These are phyloP conservation scores for Clostera curtula DNA, from an alignment of 2,888 invertebrate genomes.

Conservation along the genomic window DNA sequence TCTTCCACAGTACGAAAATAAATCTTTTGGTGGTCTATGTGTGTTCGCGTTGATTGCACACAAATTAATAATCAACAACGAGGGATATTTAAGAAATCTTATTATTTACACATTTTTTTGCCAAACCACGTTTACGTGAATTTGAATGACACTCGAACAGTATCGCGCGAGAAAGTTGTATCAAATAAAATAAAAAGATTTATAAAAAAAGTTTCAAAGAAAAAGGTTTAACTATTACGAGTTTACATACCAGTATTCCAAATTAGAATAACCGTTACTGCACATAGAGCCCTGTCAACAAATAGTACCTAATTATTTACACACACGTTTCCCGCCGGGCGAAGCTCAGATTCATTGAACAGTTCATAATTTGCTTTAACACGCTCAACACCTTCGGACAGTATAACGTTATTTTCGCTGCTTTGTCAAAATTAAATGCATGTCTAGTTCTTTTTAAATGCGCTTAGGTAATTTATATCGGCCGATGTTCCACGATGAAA, in stretches of 20 bases:
- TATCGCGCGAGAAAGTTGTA: too few relatives aligned
- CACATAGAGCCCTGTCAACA: slow-evolving; percentile 33
- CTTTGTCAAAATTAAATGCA: slow-evolving; percentile 1
- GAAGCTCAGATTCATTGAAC: slow-evolving; percentile 25
- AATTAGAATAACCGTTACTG: slow-evolving; percentile 7
- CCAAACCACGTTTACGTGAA: too few relatives aligned
- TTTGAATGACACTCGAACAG: too few relatives aligned
- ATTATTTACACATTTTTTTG: too few relatives aligned
- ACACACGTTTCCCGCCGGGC: slow-evolving; percentile 30
- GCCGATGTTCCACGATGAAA: slow-evolving; percentile 34
- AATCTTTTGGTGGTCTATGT: too few relatives aligned
- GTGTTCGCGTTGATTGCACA: too few relatives aligned
- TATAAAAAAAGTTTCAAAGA: too few relatives aligned
- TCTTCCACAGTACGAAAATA: too few relatives aligned
- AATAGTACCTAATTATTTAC: slow-evolving; percentile 46
- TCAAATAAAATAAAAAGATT: too few relatives aligned
- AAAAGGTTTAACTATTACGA: too few relatives aligned
- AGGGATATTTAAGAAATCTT: too few relatives aligned
- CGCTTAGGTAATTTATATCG: slow-evolving; percentile 14
- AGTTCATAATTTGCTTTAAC: slow-evolving; percentile 36
- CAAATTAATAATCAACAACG: too few relatives aligned
- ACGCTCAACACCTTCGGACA: slow-evolving; percentile 25
- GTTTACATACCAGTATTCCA: background rate
- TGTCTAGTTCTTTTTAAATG: slow-evolving; percentile 2
- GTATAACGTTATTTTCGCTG: slow-evolving; percentile 2